Percentiles rank a stretch among this genome's conserved stretches.
Conservation (phyloP, 2,113 vertebrate genomes). For the Parotia lawesii region DNA sequence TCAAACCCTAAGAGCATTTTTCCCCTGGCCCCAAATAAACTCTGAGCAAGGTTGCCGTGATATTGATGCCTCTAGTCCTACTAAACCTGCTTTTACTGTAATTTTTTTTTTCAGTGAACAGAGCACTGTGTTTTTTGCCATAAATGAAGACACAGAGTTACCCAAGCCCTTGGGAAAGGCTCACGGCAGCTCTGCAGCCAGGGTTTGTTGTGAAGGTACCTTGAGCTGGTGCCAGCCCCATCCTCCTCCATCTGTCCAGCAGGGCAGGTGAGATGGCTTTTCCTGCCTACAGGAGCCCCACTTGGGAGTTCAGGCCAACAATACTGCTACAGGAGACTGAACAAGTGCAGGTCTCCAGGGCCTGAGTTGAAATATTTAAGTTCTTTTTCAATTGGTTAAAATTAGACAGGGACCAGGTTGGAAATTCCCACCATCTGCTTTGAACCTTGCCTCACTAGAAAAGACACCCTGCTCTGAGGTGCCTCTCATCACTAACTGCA, state of each 20-base stretch:
- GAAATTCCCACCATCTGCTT: conserved; percentile 12
- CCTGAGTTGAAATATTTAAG: neutral
- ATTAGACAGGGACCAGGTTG: neutral
- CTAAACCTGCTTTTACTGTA: neutral
- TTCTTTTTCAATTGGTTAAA: neutral
- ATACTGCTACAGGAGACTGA: neutral
- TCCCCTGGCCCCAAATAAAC: neutral
- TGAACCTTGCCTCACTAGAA: neutral
- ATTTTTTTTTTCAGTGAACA: neutral
- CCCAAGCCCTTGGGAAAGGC: neutral
- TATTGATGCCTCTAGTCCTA: neutral
- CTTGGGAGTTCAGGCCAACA: neutral
- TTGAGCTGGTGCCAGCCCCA: neutral
- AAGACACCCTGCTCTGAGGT: neutral
- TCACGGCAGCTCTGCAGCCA: neutral
- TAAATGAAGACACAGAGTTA: neutral
- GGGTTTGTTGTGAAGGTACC: neutral
- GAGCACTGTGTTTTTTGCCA: neutral
- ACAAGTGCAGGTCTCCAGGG: neutral
- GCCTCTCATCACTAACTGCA: neutral
- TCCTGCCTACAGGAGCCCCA: neutral
- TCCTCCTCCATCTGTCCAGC: neutral
- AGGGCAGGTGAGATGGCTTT: neutral
- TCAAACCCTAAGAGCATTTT: neutral
- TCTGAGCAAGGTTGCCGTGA: neutral